phyloP scores from a whole-genome alignment of 2,888 invertebrate genomes.

The Cheilosia vernalis region DNA sequence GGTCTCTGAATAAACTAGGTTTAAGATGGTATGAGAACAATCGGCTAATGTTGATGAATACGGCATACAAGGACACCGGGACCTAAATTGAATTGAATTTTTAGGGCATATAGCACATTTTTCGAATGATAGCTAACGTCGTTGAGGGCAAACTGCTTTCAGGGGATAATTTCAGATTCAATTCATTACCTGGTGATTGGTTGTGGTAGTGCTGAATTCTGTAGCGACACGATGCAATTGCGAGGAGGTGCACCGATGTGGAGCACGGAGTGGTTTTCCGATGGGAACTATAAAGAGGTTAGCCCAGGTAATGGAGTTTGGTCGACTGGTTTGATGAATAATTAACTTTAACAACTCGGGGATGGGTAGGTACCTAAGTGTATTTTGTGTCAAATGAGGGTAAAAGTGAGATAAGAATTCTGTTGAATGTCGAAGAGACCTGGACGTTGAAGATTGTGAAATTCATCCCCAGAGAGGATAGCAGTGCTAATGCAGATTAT shows the following conservation, averaged over 20 bases:
- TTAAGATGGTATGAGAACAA: conserved; percentile 15
- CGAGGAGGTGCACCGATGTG: conserved; percentile 14
- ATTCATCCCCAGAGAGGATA: too few species aligned
- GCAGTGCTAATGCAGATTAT: not conserved
- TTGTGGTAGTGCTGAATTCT: conserved; percentile 13
- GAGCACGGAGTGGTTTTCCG: conserved; percentile 22
- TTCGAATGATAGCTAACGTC: conserved; percentile 13
- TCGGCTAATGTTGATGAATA: conserved; percentile 58
- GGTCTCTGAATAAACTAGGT: conserved; percentile 29
- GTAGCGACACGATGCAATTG: conserved; percentile 22
- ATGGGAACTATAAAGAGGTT: conserved; percentile 59
- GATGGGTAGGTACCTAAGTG: not conserved
- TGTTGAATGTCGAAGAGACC: too few species aligned
- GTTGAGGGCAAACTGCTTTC: conserved; percentile 36
- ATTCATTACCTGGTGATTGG: conserved; percentile 61
- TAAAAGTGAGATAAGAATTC: too few species aligned
- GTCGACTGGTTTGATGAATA: conserved; percentile 38
- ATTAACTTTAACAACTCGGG: conserved; percentile 39
- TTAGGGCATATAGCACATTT: conserved; percentile 36
- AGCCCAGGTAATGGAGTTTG: conserved; percentile 48
- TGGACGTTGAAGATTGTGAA: too few species aligned
- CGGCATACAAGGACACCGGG: conserved; percentile 40
- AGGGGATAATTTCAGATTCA: conserved; percentile 46
- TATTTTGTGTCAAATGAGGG: not conserved
- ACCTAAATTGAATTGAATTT: conserved; percentile 53